A percentile compares a stretch with the other conserved stretches of the same genome.
Conservation (phyloP, 2,888 invertebrate genomes). For the Drepana falcataria region DNA sequence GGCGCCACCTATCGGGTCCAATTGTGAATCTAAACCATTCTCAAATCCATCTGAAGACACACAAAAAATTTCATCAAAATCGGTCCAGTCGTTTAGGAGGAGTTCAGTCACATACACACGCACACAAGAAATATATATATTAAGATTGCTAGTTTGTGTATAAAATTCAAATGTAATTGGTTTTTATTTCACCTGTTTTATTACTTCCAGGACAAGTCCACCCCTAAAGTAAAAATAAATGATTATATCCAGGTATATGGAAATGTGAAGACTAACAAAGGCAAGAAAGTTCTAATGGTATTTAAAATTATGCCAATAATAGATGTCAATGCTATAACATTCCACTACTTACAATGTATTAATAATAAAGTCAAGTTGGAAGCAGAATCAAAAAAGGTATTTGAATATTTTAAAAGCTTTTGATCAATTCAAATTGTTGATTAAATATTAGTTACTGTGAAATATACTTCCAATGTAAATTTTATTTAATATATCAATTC, state of each 20-base stretch:
- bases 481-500: too few species aligned
- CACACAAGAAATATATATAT: too few species aligned
- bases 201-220: slow-evolving; percentile 55
- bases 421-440: background rate
- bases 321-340: slow-evolving; percentile 71
- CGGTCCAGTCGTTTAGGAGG: too few species aligned
- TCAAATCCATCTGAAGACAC: too few species aligned
- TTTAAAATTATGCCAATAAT: slow-evolving; percentile 69
- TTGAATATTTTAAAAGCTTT: background rate
- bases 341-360: slow-evolving; percentile 72
- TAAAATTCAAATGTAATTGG: too few species aligned
- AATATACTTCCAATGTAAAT: too few species aligned
- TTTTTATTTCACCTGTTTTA: background rate
- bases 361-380: slow-evolving; percentile 73
- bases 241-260: slow-evolving; percentile 71
- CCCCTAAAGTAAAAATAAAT: slow-evolving; percentile 70
- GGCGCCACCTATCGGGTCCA: too few species aligned
- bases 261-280: slow-evolving; percentile 71
- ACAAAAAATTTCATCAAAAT: too few species aligned
- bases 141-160: too few species aligned
- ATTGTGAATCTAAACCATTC: too few species aligned
- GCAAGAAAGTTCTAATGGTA: slow-evolving; percentile 69
- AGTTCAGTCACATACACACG: too few species aligned
- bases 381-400: slow-evolving; percentile 69
- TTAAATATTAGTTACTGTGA: too few species aligned